Percentiles rank a stretch among this genome's conserved stretches.
Conservation (phyloP, 2,888 invertebrate species). For the Xestia xanthographa region DNA sequence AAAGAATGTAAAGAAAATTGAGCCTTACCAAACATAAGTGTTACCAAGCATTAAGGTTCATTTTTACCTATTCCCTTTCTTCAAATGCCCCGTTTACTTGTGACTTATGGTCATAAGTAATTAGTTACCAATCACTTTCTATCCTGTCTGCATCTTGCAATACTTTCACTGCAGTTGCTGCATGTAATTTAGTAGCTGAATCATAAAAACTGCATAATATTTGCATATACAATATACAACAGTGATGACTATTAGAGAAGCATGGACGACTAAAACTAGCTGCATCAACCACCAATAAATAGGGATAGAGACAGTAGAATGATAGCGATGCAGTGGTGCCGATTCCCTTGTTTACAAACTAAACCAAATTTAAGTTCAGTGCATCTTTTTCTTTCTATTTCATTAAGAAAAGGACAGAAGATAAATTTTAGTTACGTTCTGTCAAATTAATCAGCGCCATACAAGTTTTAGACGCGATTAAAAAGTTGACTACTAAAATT, state of each 20-base stretch:
- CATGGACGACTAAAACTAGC: neutral
- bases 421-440: too few species aligned
- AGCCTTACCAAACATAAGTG: neutral
- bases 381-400: too few species aligned
- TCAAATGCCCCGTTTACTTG: neutral
- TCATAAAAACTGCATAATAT: conserved; percentile 24
- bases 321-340: too few species aligned
- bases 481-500: too few species aligned
- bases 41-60: too few species aligned
- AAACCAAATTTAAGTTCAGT: too few species aligned
- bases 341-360: too few species aligned
- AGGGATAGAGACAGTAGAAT: neutral
- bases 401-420: too few species aligned
- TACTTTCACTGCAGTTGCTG: conserved; percentile 48
- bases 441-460: too few species aligned
- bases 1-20: neutral
- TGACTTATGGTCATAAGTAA: neutral
- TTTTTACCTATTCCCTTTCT: neutral
- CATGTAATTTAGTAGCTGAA: conserved; percentile 7
- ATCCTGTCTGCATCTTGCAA: neutral
- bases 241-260: neutral
- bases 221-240: neutral
- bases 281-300: neutral
- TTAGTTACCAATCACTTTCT: conserved; percentile 37
- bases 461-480: too few species aligned